Conservation (phyloP, 2,113 vertebrate genomes). For the Cyanoramphus novaezelandiae region DNA sequence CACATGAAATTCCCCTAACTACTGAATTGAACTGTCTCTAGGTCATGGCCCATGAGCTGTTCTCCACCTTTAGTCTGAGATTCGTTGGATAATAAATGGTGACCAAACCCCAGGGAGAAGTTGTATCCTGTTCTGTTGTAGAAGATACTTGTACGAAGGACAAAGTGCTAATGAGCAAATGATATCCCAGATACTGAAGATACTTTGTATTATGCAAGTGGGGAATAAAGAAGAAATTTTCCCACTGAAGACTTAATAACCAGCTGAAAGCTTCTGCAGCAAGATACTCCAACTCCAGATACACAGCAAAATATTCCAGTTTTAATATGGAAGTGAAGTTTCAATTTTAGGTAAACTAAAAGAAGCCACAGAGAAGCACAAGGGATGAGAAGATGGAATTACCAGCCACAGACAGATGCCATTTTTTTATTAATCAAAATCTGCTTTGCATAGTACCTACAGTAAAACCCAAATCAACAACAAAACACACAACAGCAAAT, state of each 20-base stretch:
- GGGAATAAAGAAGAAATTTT: constrained; percentile 3
- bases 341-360: not conserved
- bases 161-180: constrained; percentile 39
- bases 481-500: not conserved
- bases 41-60: constrained; percentile 82
- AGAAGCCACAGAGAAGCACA: not conserved
- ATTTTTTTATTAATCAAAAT: not conserved
- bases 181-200: constrained; percentile 17
- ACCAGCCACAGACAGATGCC: not conserved
- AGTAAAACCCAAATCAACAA: not conserved
- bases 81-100: constrained; percentile 74
- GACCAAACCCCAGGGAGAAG: constrained; percentile 57
- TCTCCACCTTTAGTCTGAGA: constrained; percentile 81
- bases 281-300: not conserved
- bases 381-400: not conserved
- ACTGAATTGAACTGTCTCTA: constrained; percentile 77
- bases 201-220: not conserved
- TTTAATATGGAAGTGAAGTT: not conserved
- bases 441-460: not conserved
- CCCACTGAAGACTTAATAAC: not conserved
- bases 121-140: not conserved
- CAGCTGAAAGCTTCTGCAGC: not conserved
- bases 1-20: constrained; percentile 66
- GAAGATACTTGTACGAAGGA: constrained; percentile 45
- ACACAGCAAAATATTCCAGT: not conserved